Percentiles rank a stretch among this genome's conserved stretches.
Evolutionary conservation across 2,113 vertebrate genomes (phyloP).

Genomic region (Psophia crepitans): DNA sequence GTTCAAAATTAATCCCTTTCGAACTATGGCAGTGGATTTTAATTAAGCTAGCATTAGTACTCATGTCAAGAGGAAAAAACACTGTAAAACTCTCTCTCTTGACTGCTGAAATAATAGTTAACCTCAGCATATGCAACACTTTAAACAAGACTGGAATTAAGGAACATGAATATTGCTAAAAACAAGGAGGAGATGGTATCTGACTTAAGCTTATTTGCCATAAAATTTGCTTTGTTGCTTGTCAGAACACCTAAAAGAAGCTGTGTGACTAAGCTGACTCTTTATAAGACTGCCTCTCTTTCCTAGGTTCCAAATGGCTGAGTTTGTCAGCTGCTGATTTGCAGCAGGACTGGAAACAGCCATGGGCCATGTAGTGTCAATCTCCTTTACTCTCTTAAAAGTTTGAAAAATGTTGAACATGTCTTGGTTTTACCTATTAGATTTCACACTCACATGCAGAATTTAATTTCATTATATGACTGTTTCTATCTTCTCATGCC

Average conservation of each 20-base stretch:
- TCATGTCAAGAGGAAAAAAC: neutral
- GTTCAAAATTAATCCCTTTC: neutral
- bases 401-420: neutral
- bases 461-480: neutral
- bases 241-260: neutral
- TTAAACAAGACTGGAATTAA: neutral
- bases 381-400: neutral
- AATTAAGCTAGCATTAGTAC: constrained; percentile 1
- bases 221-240: constrained; percentile 6
- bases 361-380: neutral
- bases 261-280: neutral
- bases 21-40: neutral
- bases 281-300: neutral
- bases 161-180: neutral
- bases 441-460: neutral
- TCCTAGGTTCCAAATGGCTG: neutral
- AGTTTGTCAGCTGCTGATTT: constrained; percentile 8
- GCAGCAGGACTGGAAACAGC: neutral
- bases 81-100: neutral
- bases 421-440: neutral
- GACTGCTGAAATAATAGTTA: neutral
- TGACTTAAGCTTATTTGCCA: neutral
- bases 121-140: neutral
- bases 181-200: neutral
- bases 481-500: neutral